Evolutionary conservation across 2,113 vertebrate genomes (phyloP).

Genomic region (Rhinopithecus roxellana): DNA sequence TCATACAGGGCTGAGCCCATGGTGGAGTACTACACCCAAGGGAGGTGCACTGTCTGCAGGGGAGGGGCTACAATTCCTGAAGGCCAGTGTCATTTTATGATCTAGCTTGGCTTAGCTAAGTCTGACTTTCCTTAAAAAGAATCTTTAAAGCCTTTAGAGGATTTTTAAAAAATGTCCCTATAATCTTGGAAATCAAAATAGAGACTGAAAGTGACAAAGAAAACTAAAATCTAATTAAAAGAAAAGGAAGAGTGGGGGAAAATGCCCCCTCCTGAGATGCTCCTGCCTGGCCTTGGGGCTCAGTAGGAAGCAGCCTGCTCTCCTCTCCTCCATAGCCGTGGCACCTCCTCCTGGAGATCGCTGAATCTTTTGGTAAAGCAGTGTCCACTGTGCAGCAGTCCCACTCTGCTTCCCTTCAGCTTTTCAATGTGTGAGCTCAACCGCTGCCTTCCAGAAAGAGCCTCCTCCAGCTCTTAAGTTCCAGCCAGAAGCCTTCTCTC

Average conservation of each 20-base stretch:
- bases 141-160: not conserved
- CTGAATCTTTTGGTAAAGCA: not conserved
- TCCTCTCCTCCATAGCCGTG: rapidly evolving
- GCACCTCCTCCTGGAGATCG: not conserved
- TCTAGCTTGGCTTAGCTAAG: not conserved
- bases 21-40: rapidly evolving
- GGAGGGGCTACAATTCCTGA: rapidly evolving
- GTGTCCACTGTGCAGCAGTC: rapidly evolving
- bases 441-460: not conserved
- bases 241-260: not conserved
- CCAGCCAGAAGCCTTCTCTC: not conserved
- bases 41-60: rapidly evolving
- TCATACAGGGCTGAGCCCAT: not conserved
- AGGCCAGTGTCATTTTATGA: not conserved
- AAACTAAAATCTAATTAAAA: not conserved
- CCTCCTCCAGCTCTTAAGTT: no score
- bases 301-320: no score
- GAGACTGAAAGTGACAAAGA: not conserved
- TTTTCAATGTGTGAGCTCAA: not conserved
- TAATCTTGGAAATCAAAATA: not conserved
- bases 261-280: rapidly evolving
- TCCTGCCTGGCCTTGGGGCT: not conserved
- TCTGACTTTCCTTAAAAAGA: not conserved
- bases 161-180: not conserved
- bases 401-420: not conserved